phyloP scores from a whole-genome alignment of 2,797 vertebrate species.

The Myripristis jacobus region DNA sequence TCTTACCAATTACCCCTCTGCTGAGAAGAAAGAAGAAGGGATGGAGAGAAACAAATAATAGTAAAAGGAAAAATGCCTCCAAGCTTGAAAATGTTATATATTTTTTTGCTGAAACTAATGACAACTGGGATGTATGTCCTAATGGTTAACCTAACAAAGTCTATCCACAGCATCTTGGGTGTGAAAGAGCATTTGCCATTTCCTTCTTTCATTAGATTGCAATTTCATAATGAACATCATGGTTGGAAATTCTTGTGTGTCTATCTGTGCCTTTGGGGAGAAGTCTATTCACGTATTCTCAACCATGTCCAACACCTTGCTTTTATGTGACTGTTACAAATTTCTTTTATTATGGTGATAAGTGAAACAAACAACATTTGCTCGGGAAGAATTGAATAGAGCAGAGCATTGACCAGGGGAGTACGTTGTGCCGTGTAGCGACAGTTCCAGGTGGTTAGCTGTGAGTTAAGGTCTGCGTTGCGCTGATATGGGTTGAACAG shows the following conservation, averaged over 20 bases:
- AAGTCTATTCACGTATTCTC: background rate
- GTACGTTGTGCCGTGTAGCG: slow-evolving; percentile 9
- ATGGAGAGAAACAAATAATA: background rate
- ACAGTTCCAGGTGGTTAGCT: slow-evolving; percentile 53
- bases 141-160: background rate
- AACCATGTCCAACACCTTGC: background rate
- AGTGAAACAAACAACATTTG: slow-evolving; percentile 14
- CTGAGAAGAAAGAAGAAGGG: slow-evolving; percentile 18
- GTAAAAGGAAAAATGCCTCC: background rate
- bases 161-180: background rate
- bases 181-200: background rate
- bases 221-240: background rate
- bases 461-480: slow-evolving; percentile 27
- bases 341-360: slow-evolving; percentile 14
- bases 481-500: slow-evolving; percentile 26
- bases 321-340: background rate
- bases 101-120: too few relatives aligned
- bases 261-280: background rate
- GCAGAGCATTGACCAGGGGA: slow-evolving; percentile 11
- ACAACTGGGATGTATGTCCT: too few relatives aligned
- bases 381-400: background rate
- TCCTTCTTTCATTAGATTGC: background rate
- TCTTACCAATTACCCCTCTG: slow-evolving; percentile 52
- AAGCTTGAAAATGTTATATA: background rate
- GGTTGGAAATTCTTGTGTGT: background rate